phyloP scores from a whole-genome alignment of 2,113 vertebrate genomes.

The Cisticola juncidis region DNA sequence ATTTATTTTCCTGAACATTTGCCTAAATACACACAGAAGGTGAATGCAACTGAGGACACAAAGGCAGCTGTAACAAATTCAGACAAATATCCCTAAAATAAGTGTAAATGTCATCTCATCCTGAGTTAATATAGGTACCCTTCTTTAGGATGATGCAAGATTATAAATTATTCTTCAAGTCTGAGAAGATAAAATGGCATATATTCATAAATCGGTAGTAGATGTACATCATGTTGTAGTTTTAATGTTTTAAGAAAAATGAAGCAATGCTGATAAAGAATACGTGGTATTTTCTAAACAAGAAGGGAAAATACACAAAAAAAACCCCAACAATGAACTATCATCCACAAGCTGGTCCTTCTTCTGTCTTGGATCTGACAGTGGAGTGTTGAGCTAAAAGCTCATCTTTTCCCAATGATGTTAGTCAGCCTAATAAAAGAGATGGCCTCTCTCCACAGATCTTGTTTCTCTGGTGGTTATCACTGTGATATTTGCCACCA shows the following conservation, averaged over 20 bases:
- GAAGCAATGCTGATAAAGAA: neutral
- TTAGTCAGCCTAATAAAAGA: neutral
- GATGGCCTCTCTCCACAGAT: neutral
- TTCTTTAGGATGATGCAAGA: neutral
- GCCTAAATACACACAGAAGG: neutral
- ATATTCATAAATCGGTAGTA: neutral
- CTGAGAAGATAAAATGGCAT: neutral
- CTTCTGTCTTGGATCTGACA: neutral
- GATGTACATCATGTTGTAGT: neutral
- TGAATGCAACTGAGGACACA: neutral
- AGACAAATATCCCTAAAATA: neutral
- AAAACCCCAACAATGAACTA: neutral
- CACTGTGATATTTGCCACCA: neutral
- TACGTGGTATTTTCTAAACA: neutral
- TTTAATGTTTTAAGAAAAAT: neutral
- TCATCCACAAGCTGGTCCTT: neutral
- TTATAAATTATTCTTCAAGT: neutral
- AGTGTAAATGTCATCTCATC: neutral
- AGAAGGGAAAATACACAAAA: neutral
- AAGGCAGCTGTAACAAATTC: neutral
- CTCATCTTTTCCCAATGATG: neutral
- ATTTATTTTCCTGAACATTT: neutral
- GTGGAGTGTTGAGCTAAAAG: neutral
- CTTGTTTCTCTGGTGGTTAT: neutral
- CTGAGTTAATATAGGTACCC: neutral